phyloP scores from a whole-genome alignment of 2,113 vertebrate genomes.

The Psilopogon haemacephalus region DNA sequence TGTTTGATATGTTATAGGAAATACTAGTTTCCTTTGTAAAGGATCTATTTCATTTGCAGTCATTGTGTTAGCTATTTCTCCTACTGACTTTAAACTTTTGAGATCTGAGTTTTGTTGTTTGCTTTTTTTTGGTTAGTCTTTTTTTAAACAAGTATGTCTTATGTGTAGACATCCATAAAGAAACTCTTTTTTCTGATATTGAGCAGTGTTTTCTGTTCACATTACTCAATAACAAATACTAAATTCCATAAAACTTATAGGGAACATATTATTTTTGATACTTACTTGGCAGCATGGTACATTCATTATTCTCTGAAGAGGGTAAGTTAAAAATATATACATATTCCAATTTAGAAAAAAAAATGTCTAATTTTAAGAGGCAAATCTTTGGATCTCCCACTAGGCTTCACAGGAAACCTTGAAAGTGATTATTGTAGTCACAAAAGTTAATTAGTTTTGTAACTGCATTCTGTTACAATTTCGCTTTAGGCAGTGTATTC shows the following conservation, averaged over 20 bases:
- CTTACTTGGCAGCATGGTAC: background rate
- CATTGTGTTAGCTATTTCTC: background rate
- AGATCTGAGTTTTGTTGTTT: background rate
- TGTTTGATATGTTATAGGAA: background rate
- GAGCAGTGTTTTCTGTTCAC: background rate
- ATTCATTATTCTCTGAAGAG: background rate
- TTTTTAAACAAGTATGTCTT: rapidly evolving
- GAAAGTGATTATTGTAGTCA: background rate
- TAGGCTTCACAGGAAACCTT: background rate
- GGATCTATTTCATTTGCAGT: background rate
- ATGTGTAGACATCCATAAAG: background rate
- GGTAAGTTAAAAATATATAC: background rate
- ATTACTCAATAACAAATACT: background rate
- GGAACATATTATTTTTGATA: background rate
- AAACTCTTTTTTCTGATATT: background rate
- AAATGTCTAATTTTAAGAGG: background rate
- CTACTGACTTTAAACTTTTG: background rate
- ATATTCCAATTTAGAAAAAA: background rate
- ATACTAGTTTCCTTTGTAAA: background rate
- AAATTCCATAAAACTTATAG: background rate
- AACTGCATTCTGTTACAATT: background rate
- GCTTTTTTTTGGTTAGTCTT: too few species aligned
- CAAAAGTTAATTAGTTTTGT: background rate
- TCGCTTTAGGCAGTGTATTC: background rate
- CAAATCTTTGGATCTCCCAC: background rate